These are phyloP conservation scores for Amiota mariae DNA, from an alignment of 2,888 invertebrate species.

Conservation along the genomic window DNA sequence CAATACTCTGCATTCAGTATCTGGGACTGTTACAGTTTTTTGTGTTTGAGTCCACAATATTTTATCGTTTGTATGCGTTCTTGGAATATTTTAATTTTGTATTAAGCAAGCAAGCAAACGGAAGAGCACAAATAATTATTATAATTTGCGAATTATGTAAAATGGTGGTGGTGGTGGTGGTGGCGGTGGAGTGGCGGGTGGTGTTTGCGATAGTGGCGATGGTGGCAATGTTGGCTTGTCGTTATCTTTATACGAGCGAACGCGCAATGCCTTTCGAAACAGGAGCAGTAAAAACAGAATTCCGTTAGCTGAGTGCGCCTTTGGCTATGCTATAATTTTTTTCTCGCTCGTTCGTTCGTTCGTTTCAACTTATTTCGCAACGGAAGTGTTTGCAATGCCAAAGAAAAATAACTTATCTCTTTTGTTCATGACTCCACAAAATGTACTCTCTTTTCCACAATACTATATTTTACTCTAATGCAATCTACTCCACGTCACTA, in stretches of 20 bases:
- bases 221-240: background rate
- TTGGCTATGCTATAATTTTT: conserved; percentile 61
- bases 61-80: conserved; percentile 4
- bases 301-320: conserved; percentile 54
- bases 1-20: background rate
- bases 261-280: background rate
- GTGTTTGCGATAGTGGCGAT: conserved; percentile 35
- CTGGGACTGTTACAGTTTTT: conserved; percentile 1
- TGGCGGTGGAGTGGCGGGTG: no score
- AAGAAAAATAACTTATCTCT: conserved; percentile 45
- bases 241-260: conserved; percentile 16
- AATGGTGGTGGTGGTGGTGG: conserved; percentile 48
- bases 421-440: background rate
- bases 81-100: conserved; percentile 35
- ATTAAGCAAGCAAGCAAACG: conserved; percentile 45
- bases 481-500: no score
- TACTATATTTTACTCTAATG: no score
- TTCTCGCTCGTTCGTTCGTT: conserved; percentile 30
- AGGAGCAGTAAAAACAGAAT: background rate
- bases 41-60: conserved; percentile 24
- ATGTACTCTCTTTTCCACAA: no score
- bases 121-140: conserved; percentile 68
- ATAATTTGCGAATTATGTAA: conserved; percentile 69
- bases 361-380: conserved; percentile 42
- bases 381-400: conserved; percentile 28